Evolutionary conservation across 2,888 invertebrate genomes (phyloP), one percentile per base, ranked within the genome.

Genomic region (Apodemia zela): DNA sequence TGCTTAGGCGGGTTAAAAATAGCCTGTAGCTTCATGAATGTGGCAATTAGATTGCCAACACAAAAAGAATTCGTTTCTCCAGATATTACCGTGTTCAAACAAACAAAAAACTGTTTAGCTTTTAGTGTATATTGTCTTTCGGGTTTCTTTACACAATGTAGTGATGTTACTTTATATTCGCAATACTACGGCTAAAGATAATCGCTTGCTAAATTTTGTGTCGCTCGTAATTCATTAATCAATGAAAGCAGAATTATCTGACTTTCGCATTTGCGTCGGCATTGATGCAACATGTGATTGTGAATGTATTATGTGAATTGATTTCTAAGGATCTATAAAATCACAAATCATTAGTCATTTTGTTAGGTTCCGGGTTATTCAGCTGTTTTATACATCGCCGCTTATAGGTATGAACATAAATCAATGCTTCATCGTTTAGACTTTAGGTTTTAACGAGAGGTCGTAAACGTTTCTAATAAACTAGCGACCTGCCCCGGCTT

Each of bases 251-350:
- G 45, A 47, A 17, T 8, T 47, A 47, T 47, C 17, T 47, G 15
- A 47, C 45, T 47, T 47, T 47, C n/a, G 45, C 45, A 47, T 47
- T 47, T 17, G 17, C 45, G 45, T 17, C 17, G 45, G 45, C 45
- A 47, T 47, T 45, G 42, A 45, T 45, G 5, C n/a, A n/a, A 45
- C 15, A 45, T n/a, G n/a, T 45, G 15, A n/a, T 45, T 45, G 42
- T 7, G 25, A 54, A 54, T 21, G 13, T 21, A 54, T 54, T 25
- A 54, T 54, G 25, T 13, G 54, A 54, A 25, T 54, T 15, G 54
- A 54, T 54, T 54, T 25, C 54, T 54, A 54, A 15, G 54, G 54
- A 54, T 15, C 25, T 54, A 25, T 54, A 21, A 25, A 25, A 51
- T 51, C 25, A 21, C 13, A 21, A 54, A 54, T 7, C 54, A 54